Base-by-base conservation (phyloP, 1,140 invertebrate species). In the Anthonomus grandis region DNA sequence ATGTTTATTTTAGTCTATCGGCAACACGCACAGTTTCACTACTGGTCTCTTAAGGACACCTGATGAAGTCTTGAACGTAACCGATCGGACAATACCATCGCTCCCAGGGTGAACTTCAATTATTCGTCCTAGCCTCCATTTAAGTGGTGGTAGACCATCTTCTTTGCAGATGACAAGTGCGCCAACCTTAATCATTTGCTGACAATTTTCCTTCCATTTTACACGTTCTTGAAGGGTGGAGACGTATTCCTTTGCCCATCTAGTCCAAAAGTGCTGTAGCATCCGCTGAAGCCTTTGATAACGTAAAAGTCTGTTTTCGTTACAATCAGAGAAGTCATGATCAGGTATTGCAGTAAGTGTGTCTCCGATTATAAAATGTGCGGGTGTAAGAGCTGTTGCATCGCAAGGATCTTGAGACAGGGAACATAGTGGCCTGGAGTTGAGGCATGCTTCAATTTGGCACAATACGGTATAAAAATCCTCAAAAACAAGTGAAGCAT, bases 301-400 rank as follows among this genome's bases (percentile, higher is more conserved):
- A 8, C 60, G 27, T 8, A 38, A 50, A 2, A 72, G 49, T 5
- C 57, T 53, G 37, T 59, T 61, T 44, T 45, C 13, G 8, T 31
- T 25, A 5, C 39, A 3, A 4, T 44, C 42, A 8, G 15, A 19
- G 13, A 47, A 17, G 31, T 42, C 15, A 2, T 36, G 23, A 9
- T 60, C 49, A 17, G 65, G 60, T n/a, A 65, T 8, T 8, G 62
- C 22, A 4, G 51, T 65, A 2, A 71, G 47, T 12, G 65, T 50
- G 31, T 49, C 22, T 4, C 71, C 72, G 47, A 72, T 73, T 9
- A 75, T 38, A 47, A 75, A 75, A 61, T 74, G 70, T 12, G 59
- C 68, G 13, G 73, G 71, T 3, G 31, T 17, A 9, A 62, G 45
- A 17, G 72, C 67, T 57, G 63, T 55, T 37, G 63, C 50, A 56